Percentiles rank a stretch among this genome's conserved stretches.
Conservation (phyloP, 37 sponge, comb jelly and placozoan species). For the Agelas oroides region DNA sequence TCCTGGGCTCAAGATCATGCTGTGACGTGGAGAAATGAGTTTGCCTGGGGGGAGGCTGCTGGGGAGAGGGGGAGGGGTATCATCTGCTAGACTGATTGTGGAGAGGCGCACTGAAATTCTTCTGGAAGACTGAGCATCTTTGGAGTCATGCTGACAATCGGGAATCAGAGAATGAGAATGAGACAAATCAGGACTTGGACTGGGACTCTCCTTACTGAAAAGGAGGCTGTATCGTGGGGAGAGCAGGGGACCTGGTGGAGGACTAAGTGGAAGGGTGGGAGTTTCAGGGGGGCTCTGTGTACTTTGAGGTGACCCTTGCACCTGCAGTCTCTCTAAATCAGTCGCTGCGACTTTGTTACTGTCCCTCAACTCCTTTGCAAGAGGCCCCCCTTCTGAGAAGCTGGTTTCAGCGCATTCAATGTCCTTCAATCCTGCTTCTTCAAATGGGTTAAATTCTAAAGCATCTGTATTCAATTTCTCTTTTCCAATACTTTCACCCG, state of each 20-base stretch:
- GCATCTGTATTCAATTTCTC: neutral
- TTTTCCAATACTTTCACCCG: too few relatives aligned
- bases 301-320: too few relatives aligned
- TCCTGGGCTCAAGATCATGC: too few relatives aligned
- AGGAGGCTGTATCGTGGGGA: conserved; percentile 19
- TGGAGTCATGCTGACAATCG: too few relatives aligned
- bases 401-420: conserved; percentile 19
- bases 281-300: neutral
- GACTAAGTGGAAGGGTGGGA: conserved; percentile 23
- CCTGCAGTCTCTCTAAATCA: neutral
- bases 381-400: neutral
- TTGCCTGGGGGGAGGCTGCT: conserved; percentile 27
- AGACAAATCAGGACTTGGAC: too few relatives aligned
- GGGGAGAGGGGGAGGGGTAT: conserved; percentile 31
- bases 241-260: conserved; percentile 38
- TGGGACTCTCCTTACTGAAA: neutral
- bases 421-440: conserved; percentile 2
- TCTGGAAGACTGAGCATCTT: too few relatives aligned
- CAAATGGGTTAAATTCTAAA: neutral
- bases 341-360: neutral
- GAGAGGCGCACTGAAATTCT: neutral
- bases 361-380: neutral
- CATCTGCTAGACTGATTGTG: neutral
- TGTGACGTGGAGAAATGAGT: conserved; percentile 15
- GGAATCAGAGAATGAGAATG: too few relatives aligned